Evolutionary conservation across 2,888 invertebrate genomes (phyloP).

Genomic region (Callosobruchus maculatus): DNA sequence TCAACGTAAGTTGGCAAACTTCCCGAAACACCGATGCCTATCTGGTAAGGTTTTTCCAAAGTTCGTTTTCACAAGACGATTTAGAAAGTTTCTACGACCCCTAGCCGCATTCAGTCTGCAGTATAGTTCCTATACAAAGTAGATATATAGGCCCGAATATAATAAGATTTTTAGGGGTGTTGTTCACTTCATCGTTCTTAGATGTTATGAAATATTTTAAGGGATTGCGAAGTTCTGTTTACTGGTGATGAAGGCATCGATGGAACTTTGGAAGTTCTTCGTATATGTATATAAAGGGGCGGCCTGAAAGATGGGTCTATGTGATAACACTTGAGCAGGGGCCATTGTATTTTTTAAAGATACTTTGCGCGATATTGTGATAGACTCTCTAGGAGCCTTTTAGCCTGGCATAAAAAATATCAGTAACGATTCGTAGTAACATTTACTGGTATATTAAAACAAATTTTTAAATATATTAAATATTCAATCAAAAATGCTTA

Average conservation of each 20-base stretch:
- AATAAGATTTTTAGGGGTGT: neutral
- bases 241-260: too few relatives aligned
- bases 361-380: too few relatives aligned
- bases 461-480: too few relatives aligned
- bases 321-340: neutral
- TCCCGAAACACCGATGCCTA: neutral
- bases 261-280: neutral
- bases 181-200: neutral
- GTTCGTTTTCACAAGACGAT: neutral
- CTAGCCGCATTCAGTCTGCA: neutral
- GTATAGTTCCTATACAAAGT: neutral
- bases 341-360: neutral
- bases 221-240: neutral
- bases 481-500: too few relatives aligned
- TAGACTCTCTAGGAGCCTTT: too few relatives aligned
- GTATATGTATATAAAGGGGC: neutral
- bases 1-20: neutral
- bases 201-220: neutral
- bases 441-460: too few relatives aligned
- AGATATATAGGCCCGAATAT: neutral
- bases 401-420: too few relatives aligned
- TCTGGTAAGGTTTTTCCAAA: neutral
- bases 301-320: neutral
- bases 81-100: neutral
- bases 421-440: too few relatives aligned